These are phyloP conservation scores for Leptinotarsa lineolata DNA, from an alignment of 1,140 invertebrate species.

Conservation along the genomic window DNA sequence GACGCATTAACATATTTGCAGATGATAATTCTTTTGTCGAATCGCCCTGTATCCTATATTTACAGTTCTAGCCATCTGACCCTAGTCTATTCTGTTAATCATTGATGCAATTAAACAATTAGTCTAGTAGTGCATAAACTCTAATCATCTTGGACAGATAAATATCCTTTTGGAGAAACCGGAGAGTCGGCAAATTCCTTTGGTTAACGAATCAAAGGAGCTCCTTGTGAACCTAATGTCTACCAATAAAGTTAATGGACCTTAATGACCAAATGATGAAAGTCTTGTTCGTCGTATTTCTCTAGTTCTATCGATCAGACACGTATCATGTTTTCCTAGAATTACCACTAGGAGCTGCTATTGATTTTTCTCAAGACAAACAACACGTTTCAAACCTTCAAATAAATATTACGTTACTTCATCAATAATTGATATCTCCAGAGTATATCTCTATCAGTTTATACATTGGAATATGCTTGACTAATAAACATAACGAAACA, in stretches of 20 bases:
- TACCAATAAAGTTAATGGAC: conserved; percentile 11
- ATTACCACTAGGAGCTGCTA: neutral
- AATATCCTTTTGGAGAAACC: neutral
- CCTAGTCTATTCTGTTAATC: neutral
- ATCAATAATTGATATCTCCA: no score
- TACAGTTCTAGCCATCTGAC: no score
- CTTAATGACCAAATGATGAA: conserved; percentile 3
- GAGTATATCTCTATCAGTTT: no score
- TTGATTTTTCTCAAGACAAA: no score
- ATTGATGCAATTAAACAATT: conserved; percentile 17
- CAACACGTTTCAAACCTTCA: no score
- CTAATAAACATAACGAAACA: no score
- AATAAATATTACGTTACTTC: no score
- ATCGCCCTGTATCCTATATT: no score
- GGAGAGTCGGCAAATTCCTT: conserved; percentile 11
- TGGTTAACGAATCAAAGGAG: conserved; percentile 11
- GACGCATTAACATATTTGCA: no score
- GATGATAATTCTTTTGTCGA: no score
- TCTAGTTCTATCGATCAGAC: neutral
- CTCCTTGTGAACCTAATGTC: neutral
- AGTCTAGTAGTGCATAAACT: neutral
- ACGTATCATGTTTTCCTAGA: neutral
- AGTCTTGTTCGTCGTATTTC: neutral
- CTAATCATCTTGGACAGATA: conserved; percentile 7
- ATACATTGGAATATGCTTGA: no score